Evolutionary conservation across 2,113 vertebrate genomes (phyloP), one percentile per base, ranked within the genome.

Genomic region (Pedetes capensis): DNA sequence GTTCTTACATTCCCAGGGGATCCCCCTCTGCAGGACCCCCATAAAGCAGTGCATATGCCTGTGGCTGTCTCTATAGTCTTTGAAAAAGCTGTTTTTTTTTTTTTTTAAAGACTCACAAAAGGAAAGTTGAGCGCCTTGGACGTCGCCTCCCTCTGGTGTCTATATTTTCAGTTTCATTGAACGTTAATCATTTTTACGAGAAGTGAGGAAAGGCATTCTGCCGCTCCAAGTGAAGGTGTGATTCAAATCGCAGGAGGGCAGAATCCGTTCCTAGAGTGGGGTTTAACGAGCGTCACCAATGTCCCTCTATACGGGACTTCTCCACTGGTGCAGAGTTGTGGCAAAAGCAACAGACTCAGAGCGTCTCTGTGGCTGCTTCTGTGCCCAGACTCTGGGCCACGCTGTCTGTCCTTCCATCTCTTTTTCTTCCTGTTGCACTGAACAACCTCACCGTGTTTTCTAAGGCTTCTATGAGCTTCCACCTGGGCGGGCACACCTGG

Each of bases 401-500:
- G 93, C 55, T 93, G 63, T 93, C 55, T 93, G 63, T 80, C 92
- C 80, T 25, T 93, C 57, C n/a, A 87, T 87, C 87, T 66, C 76
- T 96, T 94, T 97, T 88, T 63, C 91, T 97, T 95, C 83, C 71
- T 10, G 51, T 84, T 89, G 94, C 96, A 32, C 55, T 90, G 85
- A 78, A 0, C 71, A 93, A 86, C 69, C 88, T 96, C 85, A 94
- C 61, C 66, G 79, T 55, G 83, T 79, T 97, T 91, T 93, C 80
- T n/a, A n/a, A n/a, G n/a, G n/a, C 63, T 79, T 97, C 80, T 94
- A 69, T 93, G 92, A 96, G 92, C 86, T 96, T 90, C 93, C 94
- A 42, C 0, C 95, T 96, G 94, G 72, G 91, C 94, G 96, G 98
- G 97, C 96, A 95, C 95, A 95, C 94, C 82, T 71, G 96, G 85